Evolutionary conservation across 2,113 vertebrate genomes (phyloP), one percentile per base, ranked within the genome.

Genomic region (Puntigrus tetrazona): DNA sequence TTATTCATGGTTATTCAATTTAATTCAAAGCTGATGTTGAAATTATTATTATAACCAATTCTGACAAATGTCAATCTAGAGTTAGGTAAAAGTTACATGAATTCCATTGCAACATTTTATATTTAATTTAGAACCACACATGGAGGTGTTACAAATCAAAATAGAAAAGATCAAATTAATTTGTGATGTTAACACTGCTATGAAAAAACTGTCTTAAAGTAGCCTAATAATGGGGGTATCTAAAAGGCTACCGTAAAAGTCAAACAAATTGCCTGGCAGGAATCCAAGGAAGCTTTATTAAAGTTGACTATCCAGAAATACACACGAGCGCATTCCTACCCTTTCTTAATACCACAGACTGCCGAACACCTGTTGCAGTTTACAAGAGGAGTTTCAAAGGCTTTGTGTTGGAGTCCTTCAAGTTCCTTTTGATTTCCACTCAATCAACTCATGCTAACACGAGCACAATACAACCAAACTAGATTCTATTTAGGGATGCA

Each of bases 211-310:
- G n/a, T 55, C 52, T 55, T 18, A 55, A 55, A 57, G 8, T 9
- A 57, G 52, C 52, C 55, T 61, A 55, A 52, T 36, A 63, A 69
- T 85, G n/a, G 27, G 76, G 34, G 4, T 9, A 41, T 29, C 13
- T 20, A n/a, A 41, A 36, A 29, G 13, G 45, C 6, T 27, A 65
- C 27, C 34, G 75, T 11, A 34, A 13, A 18, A 22, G 52, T 57
- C 38, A 1, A 61, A n/a, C n/a, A 22, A 20, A 78, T 55, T 50
- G 34, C 61, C 31, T 25, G 70, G 61, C 55, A 43, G 27, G 50
- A 85, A 87, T 74, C 16, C 29, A 34, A 77, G 86, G 61, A 78
- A 59, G 65, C 83, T 34, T 93, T 91, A 92, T 93, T 91, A 91
- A 86, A 87, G 89, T 83, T 87, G 88, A 70, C 81, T 90, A 84